Conservation (phyloP, 2,888 invertebrate genomes). For the Volucella bombylans region DNA sequence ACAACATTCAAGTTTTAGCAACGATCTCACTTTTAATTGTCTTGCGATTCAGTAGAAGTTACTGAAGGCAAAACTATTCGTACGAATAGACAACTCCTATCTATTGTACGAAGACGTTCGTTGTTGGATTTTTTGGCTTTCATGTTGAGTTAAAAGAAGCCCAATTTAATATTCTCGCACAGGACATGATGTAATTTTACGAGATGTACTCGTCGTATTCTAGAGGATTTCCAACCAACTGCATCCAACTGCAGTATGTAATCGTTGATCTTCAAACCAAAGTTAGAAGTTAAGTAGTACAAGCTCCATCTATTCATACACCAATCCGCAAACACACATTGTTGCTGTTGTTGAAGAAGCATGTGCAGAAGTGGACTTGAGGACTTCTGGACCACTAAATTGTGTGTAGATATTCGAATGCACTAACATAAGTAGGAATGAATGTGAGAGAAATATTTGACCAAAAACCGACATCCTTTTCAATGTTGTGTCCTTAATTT, state of each 20-base stretch:
- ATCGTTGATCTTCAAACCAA: slow-evolving; percentile 39
- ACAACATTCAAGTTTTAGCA: too few species aligned
- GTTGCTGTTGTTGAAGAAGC: too few species aligned
- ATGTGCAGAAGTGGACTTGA: too few species aligned
- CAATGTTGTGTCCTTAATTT: slow-evolving; percentile 66
- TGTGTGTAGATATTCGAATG: background rate
- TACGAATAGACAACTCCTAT: slow-evolving; percentile 7
- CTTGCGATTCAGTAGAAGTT: slow-evolving; percentile 26
- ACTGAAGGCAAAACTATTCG: background rate
- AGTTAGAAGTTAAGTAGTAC: slow-evolving; percentile 16
- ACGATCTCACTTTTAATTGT: slow-evolving; percentile 39
- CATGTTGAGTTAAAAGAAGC: background rate
- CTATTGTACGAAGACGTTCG: slow-evolving; percentile 3
- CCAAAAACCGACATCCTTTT: slow-evolving; percentile 56
- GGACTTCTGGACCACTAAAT: background rate
- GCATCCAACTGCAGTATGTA: slow-evolving; percentile 39
- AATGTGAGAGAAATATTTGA: slow-evolving; percentile 53
- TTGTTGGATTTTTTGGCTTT: background rate
- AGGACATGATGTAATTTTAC: slow-evolving; percentile 21
- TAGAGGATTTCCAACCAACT: background rate
- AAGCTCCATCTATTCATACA: background rate
- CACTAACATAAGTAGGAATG: background rate
- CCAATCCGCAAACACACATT: background rate
- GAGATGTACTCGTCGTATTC: background rate
- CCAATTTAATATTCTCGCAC: slow-evolving; percentile 11